Base-by-base conservation (phyloP, 2,888 invertebrate species). In the Melieria crassipennis region DNA sequence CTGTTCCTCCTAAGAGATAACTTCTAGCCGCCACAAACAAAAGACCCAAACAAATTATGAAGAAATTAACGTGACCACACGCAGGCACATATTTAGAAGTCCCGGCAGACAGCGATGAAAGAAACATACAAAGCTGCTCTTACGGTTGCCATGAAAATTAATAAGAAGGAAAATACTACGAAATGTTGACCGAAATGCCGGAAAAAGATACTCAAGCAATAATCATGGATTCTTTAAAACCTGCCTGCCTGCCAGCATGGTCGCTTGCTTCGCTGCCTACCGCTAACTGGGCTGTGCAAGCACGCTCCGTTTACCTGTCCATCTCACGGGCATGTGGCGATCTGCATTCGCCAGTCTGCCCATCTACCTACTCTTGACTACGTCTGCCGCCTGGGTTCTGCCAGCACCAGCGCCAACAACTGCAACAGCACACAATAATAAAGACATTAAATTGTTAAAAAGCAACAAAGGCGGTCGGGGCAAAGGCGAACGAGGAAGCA, bases 121-220 rank as follows among this genome's bases (percentile, higher is more conserved):
- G 30, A 30, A 30, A 3, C 30, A 30, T 30, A 30, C 30, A 30
- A 30, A 30, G 30, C 30, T 30, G 30, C 30, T 30, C 30, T 30
- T 30, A 30, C 30, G 30, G 30, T 30, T 30, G 30, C 30, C 30
- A 30, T 30, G 30, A 30, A 30, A 30, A 30, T 30, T 30, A 30
- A 30, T 30, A 30, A 57, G 16, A 61, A 67, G 61, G 67, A 61
- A 58, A 67, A 60, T 67, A 58, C 43, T 58, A 67, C 67, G 67
- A 67, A 67, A 67, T 60, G 67, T 61, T 61, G 61, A 11, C 48
- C 30, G 50, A 56, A 52, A 75, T 80, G 80, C 82, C 83, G 83
- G 81, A 81, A 81, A 83, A 81, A 82, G 82, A 82, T 79, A 83
- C 81, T 81, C 81, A 79, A 80, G 80, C 83, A 82, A 81, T 83